Base-by-base conservation (phyloP, 2,888 invertebrate genomes). In the Phlogophora meticulosa region DNA sequence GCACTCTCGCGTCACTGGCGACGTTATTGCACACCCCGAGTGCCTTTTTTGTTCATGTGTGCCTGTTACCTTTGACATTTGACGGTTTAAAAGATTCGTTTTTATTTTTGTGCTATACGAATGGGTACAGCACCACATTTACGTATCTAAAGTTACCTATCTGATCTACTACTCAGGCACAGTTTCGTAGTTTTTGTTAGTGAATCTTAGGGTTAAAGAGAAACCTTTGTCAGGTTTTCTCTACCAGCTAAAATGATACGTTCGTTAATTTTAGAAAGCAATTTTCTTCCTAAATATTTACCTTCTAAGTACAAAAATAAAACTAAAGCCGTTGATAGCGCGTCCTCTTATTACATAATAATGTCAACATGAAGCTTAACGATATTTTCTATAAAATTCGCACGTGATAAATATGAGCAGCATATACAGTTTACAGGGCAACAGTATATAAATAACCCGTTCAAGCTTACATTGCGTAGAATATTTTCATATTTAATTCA, bases 1-100 rank as follows among this genome's bases (percentile, higher is more conserved):
- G 58, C 53, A 69, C 56, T 77, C 61, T 56, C 74, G 65, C 73
- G 51, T 76, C 68, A 64, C 53, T 60, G 65, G 22, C 52, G 66
- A 40, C 52, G 62, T 49, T 73, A 69, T 78, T 74, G 70, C 63
- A 73, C 49, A 64, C 58, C 36, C 53, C 36, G 59, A 53, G 53
- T 49, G 40, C 24, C 55, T 40, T 48, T 68, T 51, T 45, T 76
- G 17, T 62, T 62, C 15, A 59, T 59, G 11, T 45, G n/a, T 45
- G 24, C 42, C 38, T 55, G 17, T 13, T 46, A 69, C 22, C 28
- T 61, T 53, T 73, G 46, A 72, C 52, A 52, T 72, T 72, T 63
- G 28, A 22, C n/a, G 32, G 67, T 40, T 55, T 36, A 32, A 42
- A 46, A 46, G 7, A 15, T 11, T 38, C 9, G 1, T 52, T 64